Base-by-base conservation (phyloP, 2,797 vertebrate genomes). In the Cheracebus regulus region DNA sequence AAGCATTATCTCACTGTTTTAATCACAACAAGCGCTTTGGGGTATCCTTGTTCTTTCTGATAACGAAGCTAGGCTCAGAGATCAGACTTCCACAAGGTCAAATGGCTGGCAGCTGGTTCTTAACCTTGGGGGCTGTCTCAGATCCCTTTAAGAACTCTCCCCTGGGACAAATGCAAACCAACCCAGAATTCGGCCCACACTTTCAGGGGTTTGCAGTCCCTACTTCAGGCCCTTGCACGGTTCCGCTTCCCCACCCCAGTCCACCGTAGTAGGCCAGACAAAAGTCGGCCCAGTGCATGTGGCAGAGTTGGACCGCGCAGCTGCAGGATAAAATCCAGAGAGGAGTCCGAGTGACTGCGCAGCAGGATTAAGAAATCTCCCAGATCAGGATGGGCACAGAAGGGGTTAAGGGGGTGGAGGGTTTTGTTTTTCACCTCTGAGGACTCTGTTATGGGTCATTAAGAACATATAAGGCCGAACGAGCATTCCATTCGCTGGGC, bases 401-500 rank as follows among this genome's bases (percentile, higher is more conserved):
- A 97, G 87, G 88, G 90, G 97, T 97, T 97, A 96, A 95, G 50
- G 89, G 96, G 96, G 41, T 75, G 79, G 33, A 75, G 78, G 84
- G 84, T 95, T 93, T 98, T 92, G 97, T 92, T 96, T 94, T 96
- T 88, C 93, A 92, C 96, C 97, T 97, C 97, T 26, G 79, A 96
- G 82, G 95, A 90, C 92, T 96, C 88, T 52, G 94, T 95, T 94
- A 46, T 92, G 96, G 97, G 95, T 96, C 96, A 96, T 97, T 96
- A 96, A 96, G 90, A 97, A 95, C 90, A 92, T 90, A 84, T 90
- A 88, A 88, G 95, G 85, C 84, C 67, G 14, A n/a, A 64, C n/a
- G 85, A 96, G 94, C 95, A 90, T 97, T 96, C 96, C 94, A 61
- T 70, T 96, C 12, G 46, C 67, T 17, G 80, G 96, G 93, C 76